Evolutionary conservation across 92 coral and sea anemone genomes (phyloP).

Genomic region (Hydrozoanthus gracilis): DNA sequence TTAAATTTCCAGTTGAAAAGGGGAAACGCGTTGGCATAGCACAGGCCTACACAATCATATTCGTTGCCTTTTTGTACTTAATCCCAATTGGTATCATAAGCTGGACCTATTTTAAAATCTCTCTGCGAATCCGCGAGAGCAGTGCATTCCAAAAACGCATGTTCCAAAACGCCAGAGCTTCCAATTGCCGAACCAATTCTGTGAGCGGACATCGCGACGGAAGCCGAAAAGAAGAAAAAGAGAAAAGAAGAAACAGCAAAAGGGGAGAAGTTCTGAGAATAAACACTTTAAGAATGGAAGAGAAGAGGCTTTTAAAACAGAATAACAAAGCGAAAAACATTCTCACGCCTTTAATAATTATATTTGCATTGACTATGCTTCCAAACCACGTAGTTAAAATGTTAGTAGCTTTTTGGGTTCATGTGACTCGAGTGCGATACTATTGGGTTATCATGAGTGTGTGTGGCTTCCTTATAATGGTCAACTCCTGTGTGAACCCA

Average conservation of each 20-base stretch:
- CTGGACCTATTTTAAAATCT: conserved; percentile 27
- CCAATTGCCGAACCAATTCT: background rate
- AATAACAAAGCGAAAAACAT: conserved; percentile 33
- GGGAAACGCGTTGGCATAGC: background rate
- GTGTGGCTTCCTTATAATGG: conserved; percentile 23
- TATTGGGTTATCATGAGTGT: conserved; percentile 25
- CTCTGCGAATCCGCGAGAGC: conserved; percentile 34
- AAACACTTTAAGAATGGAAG: background rate
- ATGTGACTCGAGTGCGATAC: background rate
- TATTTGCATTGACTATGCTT: conserved; percentile 21
- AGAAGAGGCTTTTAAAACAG: conserved; percentile 20
- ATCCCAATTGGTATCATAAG: conserved; percentile 10
- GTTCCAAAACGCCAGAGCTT: background rate
- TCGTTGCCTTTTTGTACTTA: conserved; percentile 25
- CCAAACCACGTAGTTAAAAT: conserved; percentile 17
- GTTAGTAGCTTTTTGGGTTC: background rate
- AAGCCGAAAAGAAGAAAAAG: too few species aligned
- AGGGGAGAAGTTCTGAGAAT: background rate
- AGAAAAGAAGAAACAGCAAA: background rate
- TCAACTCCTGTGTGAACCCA: conserved; percentile 31
- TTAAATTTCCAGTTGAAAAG: background rate
- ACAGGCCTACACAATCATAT: conserved; percentile 30
- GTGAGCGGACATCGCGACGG: background rate
- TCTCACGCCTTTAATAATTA: conserved; percentile 15
- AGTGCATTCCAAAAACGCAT: conserved; percentile 16